These are phyloP conservation scores for Danio tinwini DNA, from an alignment of 2,797 vertebrate genomes.

Conservation along the genomic window DNA sequence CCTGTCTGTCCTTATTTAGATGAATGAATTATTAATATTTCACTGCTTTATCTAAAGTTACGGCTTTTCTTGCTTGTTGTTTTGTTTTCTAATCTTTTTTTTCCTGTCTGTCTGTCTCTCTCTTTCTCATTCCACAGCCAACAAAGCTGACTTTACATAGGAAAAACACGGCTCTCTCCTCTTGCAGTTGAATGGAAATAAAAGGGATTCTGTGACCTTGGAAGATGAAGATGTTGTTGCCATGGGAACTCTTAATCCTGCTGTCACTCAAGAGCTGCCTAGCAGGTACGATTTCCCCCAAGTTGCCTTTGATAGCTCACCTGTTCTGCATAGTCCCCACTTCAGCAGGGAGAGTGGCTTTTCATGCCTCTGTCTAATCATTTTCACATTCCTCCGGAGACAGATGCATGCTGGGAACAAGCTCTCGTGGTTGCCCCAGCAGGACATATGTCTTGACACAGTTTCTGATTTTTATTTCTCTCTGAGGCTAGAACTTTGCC, in stretches of 20 bases:
- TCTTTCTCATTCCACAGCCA: slow-evolving; percentile 71
- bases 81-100: slow-evolving; percentile 28
- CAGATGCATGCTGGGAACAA: slow-evolving; percentile 29
- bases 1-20: slow-evolving; percentile 69
- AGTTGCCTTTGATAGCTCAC: slow-evolving; percentile 80
- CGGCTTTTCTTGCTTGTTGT: slow-evolving; percentile 37
- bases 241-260: slow-evolving; percentile 93
- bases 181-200: slow-evolving; percentile 76
- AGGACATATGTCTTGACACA: slow-evolving; percentile 36
- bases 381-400: slow-evolving; percentile 56
- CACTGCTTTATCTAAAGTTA: slow-evolving; percentile 66
- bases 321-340: slow-evolving; percentile 74
- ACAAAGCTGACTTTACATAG: slow-evolving; percentile 69
- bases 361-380: slow-evolving; percentile 53
- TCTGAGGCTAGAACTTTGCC: slow-evolving; percentile 21
- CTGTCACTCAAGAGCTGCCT: slow-evolving; percentile 88
- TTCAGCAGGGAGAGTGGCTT: slow-evolving; percentile 47
- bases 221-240: slow-evolving; percentile 92
- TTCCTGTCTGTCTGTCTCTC: background rate
- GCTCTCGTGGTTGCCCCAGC: slow-evolving; percentile 5
- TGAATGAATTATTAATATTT: slow-evolving; percentile 77
- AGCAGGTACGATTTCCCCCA: slow-evolving; percentile 84
- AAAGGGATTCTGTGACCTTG: slow-evolving; percentile 85
- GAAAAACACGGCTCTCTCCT: slow-evolving; percentile 68
- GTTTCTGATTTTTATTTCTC: slow-evolving; percentile 6